Base-by-base conservation (phyloP, 2,113 vertebrate species). In the Morone chrysops region DNA sequence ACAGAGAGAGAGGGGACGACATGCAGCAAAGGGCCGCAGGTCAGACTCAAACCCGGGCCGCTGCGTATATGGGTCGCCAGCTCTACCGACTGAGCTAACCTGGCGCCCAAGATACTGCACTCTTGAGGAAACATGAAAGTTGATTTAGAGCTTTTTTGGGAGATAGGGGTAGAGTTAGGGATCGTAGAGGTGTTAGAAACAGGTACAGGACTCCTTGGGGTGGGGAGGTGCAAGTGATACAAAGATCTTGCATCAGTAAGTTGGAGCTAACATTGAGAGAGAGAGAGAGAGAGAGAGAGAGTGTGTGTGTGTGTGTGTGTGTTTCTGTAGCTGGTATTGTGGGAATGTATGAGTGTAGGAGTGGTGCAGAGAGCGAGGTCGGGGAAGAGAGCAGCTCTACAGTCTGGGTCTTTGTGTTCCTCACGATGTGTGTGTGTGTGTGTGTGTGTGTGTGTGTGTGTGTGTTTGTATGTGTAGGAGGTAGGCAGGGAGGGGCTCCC, bases 361-460 rank as follows among this genome's bases (percentile, higher is more conserved):
- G 88, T 81, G 84, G 75, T 81, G 86, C 67, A 78, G 60, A 41
- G 82, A 84, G 87, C 41, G 67, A 90, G 89, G 90, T 90, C 83
- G 66, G 73, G 70, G 45, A 87, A 68, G 40, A 89, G 85, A 90
- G 77, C 80, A 71, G 74, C 86, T 89, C 77, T 61, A 71, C 76
- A 86, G 89, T 94, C 89, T 92, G 87, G 86, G 86, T 83, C 83
- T 92, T 84, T 90, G 72, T 90, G 70, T 84, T 81, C 47, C 53
- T 72, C 70, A 40, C 17, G 36, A 12, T 70, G 54, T 62, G 61
- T 82, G 69, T 70, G 22, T 70, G 59, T 73, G 45, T 69, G 65
- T 83, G 22, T 80, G 63, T 83, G n/a, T 67, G 41, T 63, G 53
- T 78, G 73, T 82, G 70, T 53, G 77, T 76, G 83, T 80, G 78